These are phyloP conservation scores for Micropoecilia bifurca DNA, from an alignment of 2,797 vertebrate genomes.

Conservation along the genomic window DNA sequence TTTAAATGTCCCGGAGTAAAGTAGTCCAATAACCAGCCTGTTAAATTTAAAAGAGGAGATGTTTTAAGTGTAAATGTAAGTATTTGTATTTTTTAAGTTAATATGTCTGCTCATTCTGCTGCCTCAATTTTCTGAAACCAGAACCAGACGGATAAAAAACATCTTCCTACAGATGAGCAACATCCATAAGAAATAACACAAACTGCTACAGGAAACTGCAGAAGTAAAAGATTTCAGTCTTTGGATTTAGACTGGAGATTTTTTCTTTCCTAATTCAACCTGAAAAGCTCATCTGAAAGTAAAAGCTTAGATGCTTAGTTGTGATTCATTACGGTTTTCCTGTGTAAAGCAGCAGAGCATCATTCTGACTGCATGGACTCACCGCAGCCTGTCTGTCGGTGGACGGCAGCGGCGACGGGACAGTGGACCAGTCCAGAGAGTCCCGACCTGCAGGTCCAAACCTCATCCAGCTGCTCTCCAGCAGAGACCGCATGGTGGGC, in stretches of 20 bases:
- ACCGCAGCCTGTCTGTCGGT: constrained; percentile 85
- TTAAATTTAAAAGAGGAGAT: not conserved
- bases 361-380: constrained; percentile 50
- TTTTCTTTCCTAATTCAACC: not conserved
- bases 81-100: not conserved
- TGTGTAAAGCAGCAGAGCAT: not conserved
- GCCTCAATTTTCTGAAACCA: not conserved
- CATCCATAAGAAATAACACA: not conserved
- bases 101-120: not conserved
- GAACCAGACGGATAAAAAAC: not conserved
- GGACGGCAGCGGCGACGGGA: constrained; percentile 80
- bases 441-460: constrained; percentile 89
- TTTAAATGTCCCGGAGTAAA: not conserved
- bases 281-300: not conserved
- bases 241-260: not conserved
- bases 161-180: not conserved
- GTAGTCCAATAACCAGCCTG: not conserved
- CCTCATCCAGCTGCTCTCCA: constrained; percentile 89
- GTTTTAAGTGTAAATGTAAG: not conserved
- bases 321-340: not conserved
- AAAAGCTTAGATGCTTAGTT: not conserved
- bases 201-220: not conserved
- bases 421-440: constrained; percentile 87
- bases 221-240: not conserved
- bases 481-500: constrained; percentile 82